Evolutionary conservation across 2,113 vertebrate genomes (phyloP).

Genomic region (Petaurus breviceps): DNA sequence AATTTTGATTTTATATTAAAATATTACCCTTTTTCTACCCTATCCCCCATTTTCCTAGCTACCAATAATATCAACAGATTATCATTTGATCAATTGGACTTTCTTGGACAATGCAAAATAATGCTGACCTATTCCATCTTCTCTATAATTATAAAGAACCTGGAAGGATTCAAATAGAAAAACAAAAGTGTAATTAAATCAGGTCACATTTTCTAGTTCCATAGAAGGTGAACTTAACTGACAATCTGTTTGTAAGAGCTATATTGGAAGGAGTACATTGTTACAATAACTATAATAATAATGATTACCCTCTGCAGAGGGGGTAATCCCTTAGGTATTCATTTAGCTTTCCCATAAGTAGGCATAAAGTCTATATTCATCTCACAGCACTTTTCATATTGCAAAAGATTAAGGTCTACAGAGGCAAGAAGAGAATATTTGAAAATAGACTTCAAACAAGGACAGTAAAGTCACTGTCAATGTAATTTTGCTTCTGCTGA

Average conservation of each 20-base stretch:
- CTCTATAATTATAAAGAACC: not conserved
- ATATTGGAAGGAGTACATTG: conserved; percentile 58
- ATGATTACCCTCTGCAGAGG: conserved; percentile 60
- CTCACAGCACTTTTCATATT: conserved; percentile 63
- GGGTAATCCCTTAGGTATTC: conserved; percentile 79
- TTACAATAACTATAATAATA: conserved; percentile 71
- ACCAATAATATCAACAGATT: not conserved
- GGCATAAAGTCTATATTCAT: conserved; percentile 64
- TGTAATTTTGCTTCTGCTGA: conserved; percentile 55
- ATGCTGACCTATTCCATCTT: not conserved
- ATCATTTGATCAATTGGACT: not conserved
- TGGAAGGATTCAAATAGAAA: not conserved
- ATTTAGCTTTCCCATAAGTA: conserved; percentile 77
- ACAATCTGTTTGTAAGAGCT: conserved; percentile 46
- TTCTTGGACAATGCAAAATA: conserved; percentile 38
- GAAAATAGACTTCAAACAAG: conserved; percentile 69
- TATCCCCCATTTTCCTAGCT: not conserved
- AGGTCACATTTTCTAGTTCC: not conserved
- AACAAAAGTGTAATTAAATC: conserved; percentile 9
- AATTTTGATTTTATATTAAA: not conserved
- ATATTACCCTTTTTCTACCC: not conserved
- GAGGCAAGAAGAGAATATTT: conserved; percentile 51
- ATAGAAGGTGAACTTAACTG: not conserved
- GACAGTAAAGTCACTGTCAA: conserved; percentile 13
- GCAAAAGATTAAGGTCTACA: conserved; percentile 69